phyloP scores from a whole-genome alignment of 1,140 invertebrate genomes.

The Ctenoplectra terminalis region DNA sequence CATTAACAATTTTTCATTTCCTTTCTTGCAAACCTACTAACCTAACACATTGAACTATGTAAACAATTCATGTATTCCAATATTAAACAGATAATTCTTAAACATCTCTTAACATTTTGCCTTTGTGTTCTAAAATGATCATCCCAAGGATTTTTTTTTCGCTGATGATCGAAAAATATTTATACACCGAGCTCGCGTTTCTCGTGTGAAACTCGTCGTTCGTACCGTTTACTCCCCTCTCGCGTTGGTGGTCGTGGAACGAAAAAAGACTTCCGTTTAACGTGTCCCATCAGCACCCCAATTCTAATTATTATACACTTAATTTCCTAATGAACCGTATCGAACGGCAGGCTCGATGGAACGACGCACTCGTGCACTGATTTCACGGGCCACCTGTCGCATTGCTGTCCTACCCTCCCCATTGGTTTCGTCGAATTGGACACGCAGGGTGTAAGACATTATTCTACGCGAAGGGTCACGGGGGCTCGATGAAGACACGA shows the following conservation, averaged over 20 bases:
- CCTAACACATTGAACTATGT: too few relatives aligned
- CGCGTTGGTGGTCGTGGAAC: not conserved
- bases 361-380: conserved; percentile 77
- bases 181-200: not conserved
- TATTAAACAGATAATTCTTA: too few relatives aligned
- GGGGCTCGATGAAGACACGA: conserved; percentile 8
- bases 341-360: conserved; percentile 69
- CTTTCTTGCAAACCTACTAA: too few relatives aligned
- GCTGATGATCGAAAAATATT: not conserved
- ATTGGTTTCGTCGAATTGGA: conserved; percentile 76
- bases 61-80: too few relatives aligned
- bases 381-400: conserved; percentile 83
- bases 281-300: conserved; percentile 52
- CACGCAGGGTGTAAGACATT: conserved; percentile 79
- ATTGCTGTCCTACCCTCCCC: conserved; percentile 70
- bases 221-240: too few relatives aligned
- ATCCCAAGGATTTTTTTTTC: too few relatives aligned
- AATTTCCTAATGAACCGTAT: conserved; percentile 80
- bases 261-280: conserved; percentile 44
- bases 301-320: conserved; percentile 74
- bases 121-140: too few relatives aligned
- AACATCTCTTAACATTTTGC: too few relatives aligned
- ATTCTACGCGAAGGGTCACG: conserved; percentile 71
- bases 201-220: conserved; percentile 4
- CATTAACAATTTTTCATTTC: too few relatives aligned